A percentile compares a stretch with the other conserved stretches of the same genome.
phyloP scores from a whole-genome alignment of 2,888 invertebrate genomes.

The Pyrocoelia pectoralis region DNA sequence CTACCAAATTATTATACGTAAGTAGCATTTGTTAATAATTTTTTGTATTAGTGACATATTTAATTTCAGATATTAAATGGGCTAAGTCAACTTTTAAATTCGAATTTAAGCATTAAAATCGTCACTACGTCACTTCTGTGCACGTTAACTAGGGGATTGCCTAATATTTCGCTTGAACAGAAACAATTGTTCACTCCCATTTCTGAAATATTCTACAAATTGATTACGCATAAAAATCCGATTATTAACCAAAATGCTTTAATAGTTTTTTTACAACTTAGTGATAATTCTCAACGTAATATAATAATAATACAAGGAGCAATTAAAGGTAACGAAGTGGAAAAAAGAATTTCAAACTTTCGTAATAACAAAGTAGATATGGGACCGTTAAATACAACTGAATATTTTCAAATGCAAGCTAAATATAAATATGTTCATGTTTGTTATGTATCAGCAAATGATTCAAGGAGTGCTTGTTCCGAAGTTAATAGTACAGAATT shows the following conservation, averaged over 20 bases:
- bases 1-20: background rate
- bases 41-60: background rate
- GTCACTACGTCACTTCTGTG: background rate
- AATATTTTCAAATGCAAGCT: background rate
- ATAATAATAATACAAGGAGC: conserved; percentile 17
- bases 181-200: conserved; percentile 21
- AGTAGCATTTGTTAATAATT: background rate
- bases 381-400: background rate
- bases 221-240: conserved; percentile 31
- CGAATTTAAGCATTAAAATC: background rate
- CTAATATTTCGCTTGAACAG: conserved; percentile 12
- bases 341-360: conserved; percentile 18
- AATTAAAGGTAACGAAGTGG: conserved; percentile 19
- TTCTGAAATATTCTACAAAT: conserved; percentile 26
- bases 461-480: background rate
- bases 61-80: background rate
- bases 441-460: background rate
- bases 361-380: background rate
- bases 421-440: background rate
- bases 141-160: conserved; percentile 7
- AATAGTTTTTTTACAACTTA: conserved; percentile 28
- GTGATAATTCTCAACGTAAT: conserved; percentile 16
- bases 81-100: background rate
- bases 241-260: conserved; percentile 32
- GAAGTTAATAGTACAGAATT: background rate